Base-by-base conservation (phyloP, 92 coral and sea anemone genomes). In the Epizoanthus scotinus region DNA sequence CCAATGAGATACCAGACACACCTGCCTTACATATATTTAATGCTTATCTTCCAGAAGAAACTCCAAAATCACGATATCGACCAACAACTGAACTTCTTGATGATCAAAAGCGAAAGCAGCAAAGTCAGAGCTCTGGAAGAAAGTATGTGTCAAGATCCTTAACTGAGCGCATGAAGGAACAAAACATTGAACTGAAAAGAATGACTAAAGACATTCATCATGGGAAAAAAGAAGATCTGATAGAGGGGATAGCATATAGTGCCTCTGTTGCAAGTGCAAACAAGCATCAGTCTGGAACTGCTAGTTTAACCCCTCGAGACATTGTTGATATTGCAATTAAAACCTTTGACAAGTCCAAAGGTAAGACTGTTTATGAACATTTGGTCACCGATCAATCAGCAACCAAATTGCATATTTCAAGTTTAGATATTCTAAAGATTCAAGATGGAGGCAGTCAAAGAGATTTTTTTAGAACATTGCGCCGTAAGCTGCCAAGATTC, bases 301-400 rank as follows among this genome's bases (percentile, higher is more conserved):
- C 5, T 85, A 84, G 82, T 40, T 64, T 86, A 19, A 73, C 90
- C 36, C 79, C 67, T 74, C 83, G 82, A 65, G 90, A 86, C 38
- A 31, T 77, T 12, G 34, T 86, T 70, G 68, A 69, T 49, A 42
- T 86, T 68, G 71, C 90, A 7, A 81, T 52, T 54, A 60, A 47
- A 72, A 56, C 82, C 52, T 18, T 69, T 52, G 77, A 80, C 62
- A 52, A 74, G 59, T 64, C 44, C 4, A 38, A 38, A 0, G 44
- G 7, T 8, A 38, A 38, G 44, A 38, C 44, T 38, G 44, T 38
- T 40, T 38, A 38, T 38, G 3, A 38, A 4, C 6, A 5, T 38
- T 8, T 38, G 6, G 7, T 38, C 44, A 4, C 44, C 4, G 44
- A 38, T 38, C 6, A 38, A 0, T 38, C 44, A 4, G 44, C 44